Evolutionary conservation across 2,797 vertebrate species (phyloP).

Genomic region (Falco berigora): DNA sequence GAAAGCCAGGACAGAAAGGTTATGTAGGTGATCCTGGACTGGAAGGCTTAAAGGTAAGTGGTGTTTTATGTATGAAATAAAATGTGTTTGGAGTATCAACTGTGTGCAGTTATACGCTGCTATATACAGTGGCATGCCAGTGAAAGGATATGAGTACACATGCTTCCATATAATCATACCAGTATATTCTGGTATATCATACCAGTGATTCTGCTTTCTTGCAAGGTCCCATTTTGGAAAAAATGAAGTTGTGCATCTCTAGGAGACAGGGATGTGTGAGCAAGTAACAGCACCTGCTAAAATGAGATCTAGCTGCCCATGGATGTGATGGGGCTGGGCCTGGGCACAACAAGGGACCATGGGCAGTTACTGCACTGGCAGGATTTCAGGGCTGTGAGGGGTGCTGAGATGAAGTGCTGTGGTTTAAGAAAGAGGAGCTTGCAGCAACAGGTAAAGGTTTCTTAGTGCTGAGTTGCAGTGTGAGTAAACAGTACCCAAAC

Average conservation of each 20-base stretch:
- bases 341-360: neutral
- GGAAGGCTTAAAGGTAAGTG: conserved; percentile 83
- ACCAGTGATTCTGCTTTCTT: neutral
- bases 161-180: neutral
- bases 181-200: neutral
- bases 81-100: neutral
- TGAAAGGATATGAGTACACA: neutral
- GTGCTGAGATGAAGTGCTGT: neutral
- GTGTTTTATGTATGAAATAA: neutral
- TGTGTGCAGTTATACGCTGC: neutral
- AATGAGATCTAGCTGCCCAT: neutral
- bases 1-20: conserved; percentile 88
- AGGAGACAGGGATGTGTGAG: neutral
- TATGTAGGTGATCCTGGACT: conserved; percentile 83
- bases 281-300: neutral
- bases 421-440: neutral
- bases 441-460: neutral
- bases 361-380: neutral
- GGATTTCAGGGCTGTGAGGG: rapidly evolving
- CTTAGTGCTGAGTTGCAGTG: neutral
- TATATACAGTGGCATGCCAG: neutral
- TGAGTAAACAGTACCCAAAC: neutral
- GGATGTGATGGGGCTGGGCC: neutral
- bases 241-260: neutral
- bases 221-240: neutral